Conservation (phyloP, 2,797 vertebrate genomes). For the Eulemur albifrons region DNA sequence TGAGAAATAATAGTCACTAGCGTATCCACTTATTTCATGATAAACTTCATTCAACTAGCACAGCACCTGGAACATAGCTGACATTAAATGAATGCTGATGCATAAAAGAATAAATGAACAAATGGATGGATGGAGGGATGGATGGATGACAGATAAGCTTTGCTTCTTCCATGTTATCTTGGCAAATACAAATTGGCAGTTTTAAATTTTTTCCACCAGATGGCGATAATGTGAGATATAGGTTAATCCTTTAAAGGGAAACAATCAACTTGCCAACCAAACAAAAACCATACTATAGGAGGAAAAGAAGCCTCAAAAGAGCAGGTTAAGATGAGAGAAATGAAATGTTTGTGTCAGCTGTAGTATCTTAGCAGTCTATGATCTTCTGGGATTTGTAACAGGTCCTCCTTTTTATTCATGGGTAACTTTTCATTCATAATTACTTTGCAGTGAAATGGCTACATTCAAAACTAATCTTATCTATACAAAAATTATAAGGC, state of each 20-base stretch:
- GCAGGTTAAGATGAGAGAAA: neutral
- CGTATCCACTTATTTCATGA: neutral
- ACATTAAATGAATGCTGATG: slow-evolving; percentile 28
- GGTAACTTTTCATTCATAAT: slow-evolving; percentile 24
- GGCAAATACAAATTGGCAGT: slow-evolving; percentile 13
- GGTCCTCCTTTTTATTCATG: neutral
- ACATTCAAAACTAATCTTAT: slow-evolving; percentile 38
- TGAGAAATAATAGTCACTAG: neutral
- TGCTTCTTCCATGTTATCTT: slow-evolving; percentile 1
- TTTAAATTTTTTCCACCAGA: slow-evolving; percentile 50
- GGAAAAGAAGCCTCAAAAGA: slow-evolving; percentile 36
- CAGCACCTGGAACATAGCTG: neutral
- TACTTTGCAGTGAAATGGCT: slow-evolving; percentile 39
- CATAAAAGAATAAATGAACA: slow-evolving; percentile 6
- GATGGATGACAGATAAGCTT: neutral
- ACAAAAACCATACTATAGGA: neutral
- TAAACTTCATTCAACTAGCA: neutral
- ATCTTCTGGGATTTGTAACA: neutral
- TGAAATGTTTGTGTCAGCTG: neutral
- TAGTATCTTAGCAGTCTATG: neutral
- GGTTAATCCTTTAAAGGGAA: neutral
- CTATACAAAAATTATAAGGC: slow-evolving; percentile 31
- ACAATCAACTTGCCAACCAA: neutral
- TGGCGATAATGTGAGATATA: slow-evolving; percentile 47
- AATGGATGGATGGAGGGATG: neutral